These are phyloP conservation scores for Sycobia sp. DNA, from an alignment of 1,140 invertebrate species.

Conservation along the genomic window DNA sequence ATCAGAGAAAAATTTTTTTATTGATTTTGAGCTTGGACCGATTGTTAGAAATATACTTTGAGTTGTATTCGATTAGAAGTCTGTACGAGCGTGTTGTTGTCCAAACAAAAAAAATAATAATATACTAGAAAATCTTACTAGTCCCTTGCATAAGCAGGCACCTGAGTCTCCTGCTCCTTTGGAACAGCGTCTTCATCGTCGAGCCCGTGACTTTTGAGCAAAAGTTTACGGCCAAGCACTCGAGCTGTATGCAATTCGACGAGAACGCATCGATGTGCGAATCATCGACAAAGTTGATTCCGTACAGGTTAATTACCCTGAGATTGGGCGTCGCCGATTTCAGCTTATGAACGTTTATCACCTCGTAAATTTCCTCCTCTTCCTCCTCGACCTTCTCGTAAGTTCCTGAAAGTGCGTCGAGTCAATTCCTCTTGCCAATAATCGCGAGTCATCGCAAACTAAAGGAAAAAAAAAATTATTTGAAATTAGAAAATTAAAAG, in stretches of 20 bases:
- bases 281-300: constrained; percentile 98
- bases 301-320: constrained; percentile 93
- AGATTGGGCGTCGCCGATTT: constrained; percentile 96
- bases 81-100: too few species aligned
- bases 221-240: constrained; percentile 95
- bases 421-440: constrained; percentile 17
- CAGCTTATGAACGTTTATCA: constrained; percentile 98
- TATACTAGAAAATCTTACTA: constrained; percentile 71
- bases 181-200: constrained; percentile 93
- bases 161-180: constrained; percentile 88
- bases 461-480: constrained; percentile 28
- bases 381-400: constrained; percentile 99
- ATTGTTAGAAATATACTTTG: too few species aligned
- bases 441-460: background rate
- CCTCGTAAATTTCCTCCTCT: constrained; percentile 99
- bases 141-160: constrained; percentile 96
- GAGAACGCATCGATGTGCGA: constrained; percentile 98
- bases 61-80: too few species aligned
- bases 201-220: constrained; percentile 96
- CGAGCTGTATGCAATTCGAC: constrained; percentile 92
- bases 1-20: too few species aligned
- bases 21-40: too few species aligned
- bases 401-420: constrained; percentile 72
- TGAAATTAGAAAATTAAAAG: constrained; percentile 16
- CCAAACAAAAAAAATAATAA: too few species aligned